Percentiles rank a stretch among this genome's conserved stretches.
These are phyloP conservation scores for Rallus limicola DNA, from an alignment of 2,113 vertebrate genomes.

Conservation along the genomic window DNA sequence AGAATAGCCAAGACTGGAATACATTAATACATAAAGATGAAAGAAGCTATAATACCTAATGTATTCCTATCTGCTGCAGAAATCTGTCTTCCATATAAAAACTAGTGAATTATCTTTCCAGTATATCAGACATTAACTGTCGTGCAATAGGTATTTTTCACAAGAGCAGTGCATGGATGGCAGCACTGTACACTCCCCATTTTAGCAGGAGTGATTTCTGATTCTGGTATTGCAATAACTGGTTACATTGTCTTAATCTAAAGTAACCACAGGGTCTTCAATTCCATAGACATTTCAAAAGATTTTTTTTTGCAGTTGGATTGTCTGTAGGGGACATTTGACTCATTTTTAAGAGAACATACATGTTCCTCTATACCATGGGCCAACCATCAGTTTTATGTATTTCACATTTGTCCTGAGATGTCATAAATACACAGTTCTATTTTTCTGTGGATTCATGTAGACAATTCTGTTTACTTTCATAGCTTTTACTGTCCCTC, in stretches of 20 bases:
- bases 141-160: background rate
- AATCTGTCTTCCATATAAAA: background rate
- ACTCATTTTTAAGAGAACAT: background rate
- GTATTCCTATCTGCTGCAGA: background rate
- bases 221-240: background rate
- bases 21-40: constrained; percentile 2
- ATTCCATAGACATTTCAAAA: background rate
- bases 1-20: background rate
- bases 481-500: background rate
- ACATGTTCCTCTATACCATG: background rate
- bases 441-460: background rate
- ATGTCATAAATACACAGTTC: background rate
- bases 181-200: fast-evolving
- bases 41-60: constrained; percentile 2
- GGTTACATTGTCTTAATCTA: background rate
- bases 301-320: background rate
- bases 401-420: background rate
- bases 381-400: fast-evolving
- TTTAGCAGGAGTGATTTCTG: background rate
- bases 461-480: background rate
- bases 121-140: background rate
- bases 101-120: background rate
- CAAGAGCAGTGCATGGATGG: background rate
- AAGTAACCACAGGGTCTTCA: background rate
- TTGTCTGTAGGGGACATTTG: background rate